phyloP scores from a whole-genome alignment of 2,113 vertebrate genomes.

The Theristicus caerulescens region DNA sequence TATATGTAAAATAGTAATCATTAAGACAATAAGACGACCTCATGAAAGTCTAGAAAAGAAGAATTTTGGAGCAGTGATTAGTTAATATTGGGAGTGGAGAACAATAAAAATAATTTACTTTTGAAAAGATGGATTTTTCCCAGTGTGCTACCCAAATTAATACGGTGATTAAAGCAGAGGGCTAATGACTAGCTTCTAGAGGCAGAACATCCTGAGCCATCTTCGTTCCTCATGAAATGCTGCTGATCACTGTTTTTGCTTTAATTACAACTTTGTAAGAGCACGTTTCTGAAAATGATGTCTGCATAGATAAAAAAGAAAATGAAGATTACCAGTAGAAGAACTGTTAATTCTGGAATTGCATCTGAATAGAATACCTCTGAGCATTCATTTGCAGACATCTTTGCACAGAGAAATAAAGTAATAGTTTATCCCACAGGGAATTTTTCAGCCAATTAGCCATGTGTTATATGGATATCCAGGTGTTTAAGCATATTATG shows the following conservation, averaged over 20 bases:
- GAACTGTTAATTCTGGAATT: background rate
- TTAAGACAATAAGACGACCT: background rate
- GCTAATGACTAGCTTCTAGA: background rate
- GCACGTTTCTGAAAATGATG: background rate
- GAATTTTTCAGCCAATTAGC: constrained; percentile 22
- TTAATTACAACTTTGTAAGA: background rate
- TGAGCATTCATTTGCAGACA: background rate
- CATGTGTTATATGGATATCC: background rate
- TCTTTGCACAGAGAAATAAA: background rate
- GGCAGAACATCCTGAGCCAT: background rate
- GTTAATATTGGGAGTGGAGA: background rate
- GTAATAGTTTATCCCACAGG: background rate
- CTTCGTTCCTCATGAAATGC: background rate
- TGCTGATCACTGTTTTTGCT: background rate
- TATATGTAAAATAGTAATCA: background rate
- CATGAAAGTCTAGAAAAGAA: background rate
- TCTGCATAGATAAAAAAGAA: background rate
- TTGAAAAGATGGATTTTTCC: background rate
- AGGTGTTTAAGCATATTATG: constrained; percentile 3
- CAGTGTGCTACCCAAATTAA: background rate
- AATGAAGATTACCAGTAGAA: background rate
- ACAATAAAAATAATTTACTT: background rate
- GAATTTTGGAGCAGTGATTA: background rate
- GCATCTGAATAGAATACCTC: background rate
- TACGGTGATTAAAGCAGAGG: background rate